These are phyloP conservation scores for Budorcas taxicolor DNA, from an alignment of 2,113 vertebrate genomes.

Conservation along the genomic window DNA sequence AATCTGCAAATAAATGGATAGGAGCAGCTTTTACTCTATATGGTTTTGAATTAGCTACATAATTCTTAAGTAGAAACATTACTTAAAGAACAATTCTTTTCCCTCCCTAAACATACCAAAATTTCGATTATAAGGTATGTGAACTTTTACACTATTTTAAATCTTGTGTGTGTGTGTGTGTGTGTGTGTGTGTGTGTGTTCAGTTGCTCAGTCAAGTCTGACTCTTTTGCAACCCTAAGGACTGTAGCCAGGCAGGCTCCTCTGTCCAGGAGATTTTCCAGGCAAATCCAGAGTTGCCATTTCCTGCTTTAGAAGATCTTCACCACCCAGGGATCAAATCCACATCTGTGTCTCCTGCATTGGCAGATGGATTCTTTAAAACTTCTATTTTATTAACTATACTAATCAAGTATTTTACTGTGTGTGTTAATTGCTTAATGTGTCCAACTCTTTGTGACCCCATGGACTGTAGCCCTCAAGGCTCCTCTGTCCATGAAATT, in stretches of 20 bases:
- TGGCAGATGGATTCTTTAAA: not conserved
- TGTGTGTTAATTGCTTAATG: not conserved
- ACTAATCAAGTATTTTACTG: not conserved
- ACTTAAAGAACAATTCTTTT: not conserved
- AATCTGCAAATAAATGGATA: not conserved
- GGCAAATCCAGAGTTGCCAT: not conserved
- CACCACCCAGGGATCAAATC: not conserved
- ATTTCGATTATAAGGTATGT: not conserved
- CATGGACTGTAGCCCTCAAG: not conserved
- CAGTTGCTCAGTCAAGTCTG: not conserved
- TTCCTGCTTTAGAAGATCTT: not conserved
- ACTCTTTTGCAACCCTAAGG: not conserved
- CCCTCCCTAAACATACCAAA: not conserved
- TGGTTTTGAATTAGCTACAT: not conserved
- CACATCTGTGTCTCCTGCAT: not conserved
- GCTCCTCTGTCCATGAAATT: not conserved
- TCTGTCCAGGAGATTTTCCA: not conserved
- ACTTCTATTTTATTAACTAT: not conserved
- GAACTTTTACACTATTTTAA: not conserved
- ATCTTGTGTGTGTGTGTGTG: not conserved
- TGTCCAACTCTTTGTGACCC: not conserved
- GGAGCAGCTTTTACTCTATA: not conserved
- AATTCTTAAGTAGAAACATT: not conserved
- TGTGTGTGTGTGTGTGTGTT: not conserved
- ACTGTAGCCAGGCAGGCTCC: not conserved